These are phyloP conservation scores for Orussus abietinus DNA, from an alignment of 1,140 invertebrate genomes.

Conservation along the genomic window DNA sequence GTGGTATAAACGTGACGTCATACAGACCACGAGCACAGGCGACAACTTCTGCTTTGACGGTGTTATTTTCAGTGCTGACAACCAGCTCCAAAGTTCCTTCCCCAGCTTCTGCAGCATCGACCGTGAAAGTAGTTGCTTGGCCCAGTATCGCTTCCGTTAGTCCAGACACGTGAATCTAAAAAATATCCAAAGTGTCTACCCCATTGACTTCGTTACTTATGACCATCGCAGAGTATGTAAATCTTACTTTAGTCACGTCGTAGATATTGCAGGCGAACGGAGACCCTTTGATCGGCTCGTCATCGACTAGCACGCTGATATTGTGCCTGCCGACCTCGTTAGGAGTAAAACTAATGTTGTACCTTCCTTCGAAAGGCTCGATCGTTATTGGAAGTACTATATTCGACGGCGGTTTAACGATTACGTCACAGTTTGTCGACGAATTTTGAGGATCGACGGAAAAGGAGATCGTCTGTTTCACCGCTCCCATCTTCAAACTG, in stretches of 20 bases:
- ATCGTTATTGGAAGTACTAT: conserved; percentile 67
- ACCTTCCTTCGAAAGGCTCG: conserved; percentile 61
- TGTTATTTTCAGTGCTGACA: conserved; percentile 85
- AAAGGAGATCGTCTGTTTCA: conserved; percentile 58
- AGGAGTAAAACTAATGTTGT: conserved; percentile 74
- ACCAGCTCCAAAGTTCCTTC: conserved; percentile 94
- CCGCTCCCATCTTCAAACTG: conserved; percentile 61
- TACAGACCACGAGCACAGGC: conserved; percentile 88
- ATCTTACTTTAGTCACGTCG: conserved; percentile 75
- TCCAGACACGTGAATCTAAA: conserved; percentile 47
- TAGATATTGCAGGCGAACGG: conserved; percentile 92
- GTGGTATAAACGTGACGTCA: conserved; percentile 94
- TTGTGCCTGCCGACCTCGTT: conserved; percentile 83
- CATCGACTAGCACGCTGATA: conserved; percentile 75
- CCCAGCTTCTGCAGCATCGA: conserved; percentile 92
- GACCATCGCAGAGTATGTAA: neutral
- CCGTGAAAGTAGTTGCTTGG: conserved; percentile 84
- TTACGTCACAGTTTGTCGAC: conserved; percentile 58
- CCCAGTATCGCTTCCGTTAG: conserved; percentile 59
- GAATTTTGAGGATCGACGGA: conserved; percentile 59
- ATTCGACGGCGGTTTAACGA: conserved; percentile 75
- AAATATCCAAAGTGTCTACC: conserved; percentile 1
- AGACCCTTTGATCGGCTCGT: conserved; percentile 81
- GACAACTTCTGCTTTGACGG: conserved; percentile 83
- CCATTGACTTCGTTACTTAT: neutral